Evolutionary conservation across 2,113 vertebrate genomes (phyloP), one percentile per base, ranked within the genome.

Genomic region (Anser brachyrhynchus): DNA sequence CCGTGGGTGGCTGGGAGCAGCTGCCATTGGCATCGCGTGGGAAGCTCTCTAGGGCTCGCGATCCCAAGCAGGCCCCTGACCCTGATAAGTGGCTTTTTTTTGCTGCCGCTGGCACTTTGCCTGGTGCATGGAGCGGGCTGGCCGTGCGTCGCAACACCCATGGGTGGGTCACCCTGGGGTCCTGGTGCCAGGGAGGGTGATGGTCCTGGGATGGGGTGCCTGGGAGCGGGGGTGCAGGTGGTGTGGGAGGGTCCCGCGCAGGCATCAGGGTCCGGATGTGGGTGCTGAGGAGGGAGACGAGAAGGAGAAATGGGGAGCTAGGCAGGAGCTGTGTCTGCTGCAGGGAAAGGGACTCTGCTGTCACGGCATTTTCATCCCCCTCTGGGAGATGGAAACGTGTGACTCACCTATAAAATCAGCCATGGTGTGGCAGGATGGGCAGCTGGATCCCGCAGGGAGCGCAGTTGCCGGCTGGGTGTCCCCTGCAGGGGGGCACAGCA

Each of bases 331-430:
- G 44, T 65, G 33, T 37, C 37, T 93, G 90, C 96, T 94, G 94
- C 94, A 96, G 89, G 85, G 88, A 55, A 92, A 95, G 75, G 83
- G 69, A 93, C 86, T 95, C 79, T 88, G 94, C 90, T 94, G 89
- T 92, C 91, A 84, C 0, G 65, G 94, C 93, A 94, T 96, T 97
- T 95, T 86, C 61, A 94, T 91, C 37, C 74, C 52, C 35, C 95
- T 92, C 82, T 66, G 95, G 75, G 92, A 95, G 93, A 90, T 31
- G 78, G 81, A 95, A 92, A 84, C 25, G 25, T 20, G 49, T 25
- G 49, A 72, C 69, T 54, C 69, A 72, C 69, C 69, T 72, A 72
- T 37, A 72, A 54, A 52, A 71, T 29, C n/a, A 28, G 35, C 46
- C 69, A 19, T 28, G 46, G 69, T 28, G 33, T 49, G 25, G 69